Percentiles rank a stretch among this genome's conserved stretches.
phyloP scores from a whole-genome alignment of 2,113 vertebrate species.

The Pomatostomus ruficeps region DNA sequence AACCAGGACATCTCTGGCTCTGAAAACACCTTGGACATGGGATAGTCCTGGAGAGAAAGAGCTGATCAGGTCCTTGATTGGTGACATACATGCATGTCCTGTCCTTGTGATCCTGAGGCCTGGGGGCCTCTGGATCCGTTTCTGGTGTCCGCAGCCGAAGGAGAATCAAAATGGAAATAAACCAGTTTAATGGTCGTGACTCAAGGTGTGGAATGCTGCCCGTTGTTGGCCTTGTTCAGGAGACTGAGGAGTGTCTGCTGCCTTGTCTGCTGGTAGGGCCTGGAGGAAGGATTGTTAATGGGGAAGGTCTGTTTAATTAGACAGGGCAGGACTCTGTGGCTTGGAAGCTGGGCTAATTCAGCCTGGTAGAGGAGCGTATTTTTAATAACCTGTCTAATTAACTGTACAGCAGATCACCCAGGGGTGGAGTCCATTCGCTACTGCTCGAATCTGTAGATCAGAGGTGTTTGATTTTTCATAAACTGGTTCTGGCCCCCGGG shows the following conservation, averaged over 20 bases:
- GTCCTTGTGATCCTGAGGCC: background rate
- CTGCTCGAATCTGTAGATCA: background rate
- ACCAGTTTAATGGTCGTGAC: background rate
- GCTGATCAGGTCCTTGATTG: background rate
- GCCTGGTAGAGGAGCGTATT: background rate
- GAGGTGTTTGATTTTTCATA: slow-evolving; percentile 1
- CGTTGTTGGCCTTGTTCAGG: background rate
- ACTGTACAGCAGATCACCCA: slow-evolving; percentile 11
- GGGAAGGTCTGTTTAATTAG: slow-evolving; percentile 26
- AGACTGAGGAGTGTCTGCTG: background rate
- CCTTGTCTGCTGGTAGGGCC: background rate
- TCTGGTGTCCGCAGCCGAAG: background rate
- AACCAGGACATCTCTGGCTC: background rate
- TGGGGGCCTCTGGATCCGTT: background rate
- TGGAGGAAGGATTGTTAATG: background rate
- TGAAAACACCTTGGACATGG: background rate
- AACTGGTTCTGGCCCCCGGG: background rate
- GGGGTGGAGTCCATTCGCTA: background rate
- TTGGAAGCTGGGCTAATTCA: background rate
- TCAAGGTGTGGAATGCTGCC: background rate
- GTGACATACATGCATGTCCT: background rate
- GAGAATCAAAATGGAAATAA: background rate
- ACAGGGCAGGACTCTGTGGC: slow-evolving; percentile 12
- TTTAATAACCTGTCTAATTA: slow-evolving; percentile 43
- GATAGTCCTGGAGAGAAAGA: background rate